Conservation (phyloP, 1,140 invertebrate species). For the Cataglyphis hispanica region DNA sequence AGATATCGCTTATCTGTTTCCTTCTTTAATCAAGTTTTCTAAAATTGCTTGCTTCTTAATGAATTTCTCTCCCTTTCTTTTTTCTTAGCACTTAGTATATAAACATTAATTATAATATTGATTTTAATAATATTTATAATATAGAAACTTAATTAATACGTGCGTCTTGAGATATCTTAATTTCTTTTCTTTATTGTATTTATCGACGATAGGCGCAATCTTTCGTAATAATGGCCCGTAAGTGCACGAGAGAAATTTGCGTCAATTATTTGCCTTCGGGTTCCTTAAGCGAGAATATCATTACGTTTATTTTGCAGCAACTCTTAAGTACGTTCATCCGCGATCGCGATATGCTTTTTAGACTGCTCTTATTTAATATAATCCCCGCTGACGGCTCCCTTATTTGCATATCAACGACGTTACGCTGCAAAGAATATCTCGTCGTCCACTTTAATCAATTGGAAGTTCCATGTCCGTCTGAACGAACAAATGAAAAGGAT, state of each 20-base stretch:
- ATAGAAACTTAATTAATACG: background rate
- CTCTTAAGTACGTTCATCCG: constrained; percentile 57
- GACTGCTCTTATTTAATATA: constrained; percentile 53
- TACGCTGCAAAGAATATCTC: constrained; percentile 17
- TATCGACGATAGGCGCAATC: constrained; percentile 10
- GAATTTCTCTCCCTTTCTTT: background rate
- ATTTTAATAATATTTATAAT: background rate
- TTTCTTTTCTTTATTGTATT: too few relatives aligned
- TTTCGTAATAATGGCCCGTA: background rate
- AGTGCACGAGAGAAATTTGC: constrained; percentile 34
- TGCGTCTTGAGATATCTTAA: background rate
- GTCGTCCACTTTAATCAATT: constrained; percentile 27
- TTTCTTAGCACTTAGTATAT: background rate
- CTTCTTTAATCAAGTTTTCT: background rate
- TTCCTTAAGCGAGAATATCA: constrained; percentile 36
- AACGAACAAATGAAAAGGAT: background rate
- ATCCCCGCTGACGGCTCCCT: constrained; percentile 31
- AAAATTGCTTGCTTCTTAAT: background rate
- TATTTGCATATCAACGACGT: constrained; percentile 42
- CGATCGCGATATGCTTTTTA: constrained; percentile 56
- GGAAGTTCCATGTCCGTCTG: background rate
- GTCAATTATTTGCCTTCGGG: constrained; percentile 52
- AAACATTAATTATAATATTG: background rate
- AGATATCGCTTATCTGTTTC: background rate
- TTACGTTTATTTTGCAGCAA: constrained; percentile 51